Evolutionary conservation across 1,140 invertebrate species (phyloP).

Genomic region (Dendroctonus ponderosae): DNA sequence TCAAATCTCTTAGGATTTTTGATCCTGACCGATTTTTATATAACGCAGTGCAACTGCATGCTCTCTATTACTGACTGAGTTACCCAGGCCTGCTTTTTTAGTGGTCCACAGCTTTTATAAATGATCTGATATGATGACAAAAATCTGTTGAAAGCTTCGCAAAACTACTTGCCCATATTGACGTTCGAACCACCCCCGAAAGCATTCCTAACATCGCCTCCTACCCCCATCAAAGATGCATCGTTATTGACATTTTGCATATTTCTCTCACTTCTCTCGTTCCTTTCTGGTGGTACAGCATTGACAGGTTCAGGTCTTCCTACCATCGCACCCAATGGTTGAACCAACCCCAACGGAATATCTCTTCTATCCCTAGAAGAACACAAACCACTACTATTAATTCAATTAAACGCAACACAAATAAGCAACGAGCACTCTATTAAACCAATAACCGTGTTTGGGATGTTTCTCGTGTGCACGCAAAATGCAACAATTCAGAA

Average conservation of each 20-base stretch:
- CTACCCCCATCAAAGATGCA: constrained; percentile 55
- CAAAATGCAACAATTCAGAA: too few species aligned
- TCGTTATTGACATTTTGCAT: constrained; percentile 44
- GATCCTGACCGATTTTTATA: too few species aligned
- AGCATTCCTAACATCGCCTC: constrained; percentile 57
- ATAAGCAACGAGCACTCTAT: too few species aligned
- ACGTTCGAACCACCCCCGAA: constrained; percentile 47
- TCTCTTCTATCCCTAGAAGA: constrained; percentile 26
- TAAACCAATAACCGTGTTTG: too few species aligned
- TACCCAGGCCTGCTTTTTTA: too few species aligned
- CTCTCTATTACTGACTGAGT: too few species aligned
- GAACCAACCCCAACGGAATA: constrained; percentile 29
- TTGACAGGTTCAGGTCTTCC: constrained; percentile 16
- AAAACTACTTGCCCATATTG: constrained; percentile 37
- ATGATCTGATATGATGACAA: too few species aligned
- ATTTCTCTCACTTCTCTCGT: constrained; percentile 37
- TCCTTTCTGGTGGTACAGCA: constrained; percentile 34
- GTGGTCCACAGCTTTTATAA: too few species aligned
- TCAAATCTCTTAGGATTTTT: too few species aligned
- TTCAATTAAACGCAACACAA: background rate
- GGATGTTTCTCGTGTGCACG: too few species aligned
- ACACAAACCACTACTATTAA: background rate
- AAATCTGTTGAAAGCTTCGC: too few species aligned
- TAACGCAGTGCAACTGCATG: too few species aligned
- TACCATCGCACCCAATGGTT: constrained; percentile 29